Base-by-base conservation (phyloP, 1,140 invertebrate species). In the Drosophila suzukii region DNA sequence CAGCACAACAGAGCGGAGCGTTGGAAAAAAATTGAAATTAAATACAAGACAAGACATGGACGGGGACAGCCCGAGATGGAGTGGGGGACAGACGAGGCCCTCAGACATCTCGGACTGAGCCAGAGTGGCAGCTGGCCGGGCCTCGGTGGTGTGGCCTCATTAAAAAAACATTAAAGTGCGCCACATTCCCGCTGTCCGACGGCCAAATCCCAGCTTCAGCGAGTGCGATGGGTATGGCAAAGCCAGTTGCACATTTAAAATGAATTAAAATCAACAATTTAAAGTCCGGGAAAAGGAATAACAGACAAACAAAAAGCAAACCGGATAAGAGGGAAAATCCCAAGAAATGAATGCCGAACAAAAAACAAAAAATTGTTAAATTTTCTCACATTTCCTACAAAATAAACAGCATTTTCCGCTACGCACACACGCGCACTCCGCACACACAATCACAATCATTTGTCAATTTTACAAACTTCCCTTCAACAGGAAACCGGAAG, bases 131-230 rank as follows among this genome's bases (percentile, higher is more conserved):
- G 60, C 59, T 65, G 77, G 81, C 72, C 60, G 63, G 55, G 44
- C 20, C 55, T 20, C 57, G 43, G 36, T 54, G 58, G 59, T 63
- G 34, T 56, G 46, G 74, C 68, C 84, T 88, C 84, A 88, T 88
- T 88, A 88, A 88, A 88, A 88, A 88, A 84, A 84, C 84, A 89
- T 89, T 89, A 89, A 89, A 89, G 84, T 81, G 65, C 49, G 70
- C 57, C 71, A 67, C 65, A 71, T 70, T 70, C 30, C 27, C 50
- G 43, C 43, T 71, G 67, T 73, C 71, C 47, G 32, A 34, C 27
- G 17, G 38, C 54, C 36, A 62, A 70, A 41, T 30, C 49, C 36
- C 3, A 12, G 30, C 34, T 51, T 13, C n/a, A 32, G 58, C 27
- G 13, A 24, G 2, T 27, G 17, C 32, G n/a, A 41, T 34, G 30